These are phyloP conservation scores for Leptodactylus fallax DNA, from an alignment of 2,797 vertebrate genomes.

Conservation along the genomic window DNA sequence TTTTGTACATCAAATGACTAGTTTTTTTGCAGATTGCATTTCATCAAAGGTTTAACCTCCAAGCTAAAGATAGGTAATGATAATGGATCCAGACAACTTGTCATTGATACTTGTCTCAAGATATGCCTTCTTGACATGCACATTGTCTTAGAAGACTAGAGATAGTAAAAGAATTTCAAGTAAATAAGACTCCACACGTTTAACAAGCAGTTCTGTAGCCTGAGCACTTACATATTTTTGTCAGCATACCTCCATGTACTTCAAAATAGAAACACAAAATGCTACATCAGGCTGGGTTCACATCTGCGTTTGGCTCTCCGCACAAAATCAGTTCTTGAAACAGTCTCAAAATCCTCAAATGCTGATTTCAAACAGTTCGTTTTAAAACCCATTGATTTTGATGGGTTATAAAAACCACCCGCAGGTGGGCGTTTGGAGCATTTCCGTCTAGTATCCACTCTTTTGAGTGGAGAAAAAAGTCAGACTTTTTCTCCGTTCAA, in stretches of 20 bases:
- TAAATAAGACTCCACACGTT: constrained; percentile 10
- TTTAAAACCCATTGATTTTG: too few species aligned
- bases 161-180: constrained; percentile 7
- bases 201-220: not conserved
- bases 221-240: not conserved
- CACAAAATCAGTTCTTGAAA: too few species aligned
- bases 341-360: too few species aligned
- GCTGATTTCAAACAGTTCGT: too few species aligned
- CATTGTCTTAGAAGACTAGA: not conserved
- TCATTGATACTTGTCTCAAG: not conserved
- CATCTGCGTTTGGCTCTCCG: too few species aligned
- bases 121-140: not conserved
- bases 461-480: too few species aligned
- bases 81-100: not conserved
- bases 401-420: too few species aligned
- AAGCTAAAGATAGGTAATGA: not conserved
- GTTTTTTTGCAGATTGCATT: not conserved
- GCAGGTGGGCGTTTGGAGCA: too few species aligned
- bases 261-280: not conserved
- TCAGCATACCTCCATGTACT: constrained; percentile 7
- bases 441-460: too few species aligned
- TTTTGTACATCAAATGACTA: not conserved
- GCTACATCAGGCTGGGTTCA: too few species aligned
- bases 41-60: not conserved
- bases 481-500: too few species aligned